These are phyloP conservation scores for Diprion similis DNA, from an alignment of 1,140 invertebrate genomes.

Conservation along the genomic window DNA sequence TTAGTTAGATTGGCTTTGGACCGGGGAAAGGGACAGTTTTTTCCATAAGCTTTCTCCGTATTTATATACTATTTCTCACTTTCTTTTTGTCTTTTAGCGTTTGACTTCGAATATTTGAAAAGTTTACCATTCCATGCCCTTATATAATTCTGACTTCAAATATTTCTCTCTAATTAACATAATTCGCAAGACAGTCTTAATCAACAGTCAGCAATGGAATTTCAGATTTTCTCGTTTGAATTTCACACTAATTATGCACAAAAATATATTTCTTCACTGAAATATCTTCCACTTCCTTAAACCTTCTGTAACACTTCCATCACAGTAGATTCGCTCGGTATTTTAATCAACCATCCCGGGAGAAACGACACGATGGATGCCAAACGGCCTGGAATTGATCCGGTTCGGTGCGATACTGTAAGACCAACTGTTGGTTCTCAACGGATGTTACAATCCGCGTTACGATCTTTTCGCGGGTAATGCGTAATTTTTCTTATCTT, in stretches of 20 bases:
- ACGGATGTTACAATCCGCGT: not conserved
- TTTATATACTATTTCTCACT: too few species aligned
- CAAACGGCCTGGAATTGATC: not conserved
- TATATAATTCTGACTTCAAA: not conserved
- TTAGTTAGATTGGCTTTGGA: too few species aligned
- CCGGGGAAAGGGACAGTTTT: not conserved
- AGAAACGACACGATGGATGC: not conserved
- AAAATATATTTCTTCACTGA: not conserved
- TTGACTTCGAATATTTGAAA: too few species aligned
- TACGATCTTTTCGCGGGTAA: too few species aligned
- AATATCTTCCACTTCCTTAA: not conserved
- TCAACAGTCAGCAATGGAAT: too few species aligned
- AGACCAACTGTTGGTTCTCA: not conserved
- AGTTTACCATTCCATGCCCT: too few species aligned
- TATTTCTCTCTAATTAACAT: not conserved
- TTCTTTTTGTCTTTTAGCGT: too few species aligned
- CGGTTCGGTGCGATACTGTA: not conserved
- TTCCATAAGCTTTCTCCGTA: not conserved
- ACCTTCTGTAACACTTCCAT: too few species aligned
- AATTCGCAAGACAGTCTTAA: not conserved
- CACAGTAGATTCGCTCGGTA: not conserved
- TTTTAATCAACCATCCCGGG: slow-evolving; percentile 4
- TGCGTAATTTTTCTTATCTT: too few species aligned
- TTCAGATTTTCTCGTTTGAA: not conserved
- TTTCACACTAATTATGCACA: not conserved